These are phyloP conservation scores for Irena cyanogastra DNA, from an alignment of 2,113 vertebrate species.

Conservation along the genomic window DNA sequence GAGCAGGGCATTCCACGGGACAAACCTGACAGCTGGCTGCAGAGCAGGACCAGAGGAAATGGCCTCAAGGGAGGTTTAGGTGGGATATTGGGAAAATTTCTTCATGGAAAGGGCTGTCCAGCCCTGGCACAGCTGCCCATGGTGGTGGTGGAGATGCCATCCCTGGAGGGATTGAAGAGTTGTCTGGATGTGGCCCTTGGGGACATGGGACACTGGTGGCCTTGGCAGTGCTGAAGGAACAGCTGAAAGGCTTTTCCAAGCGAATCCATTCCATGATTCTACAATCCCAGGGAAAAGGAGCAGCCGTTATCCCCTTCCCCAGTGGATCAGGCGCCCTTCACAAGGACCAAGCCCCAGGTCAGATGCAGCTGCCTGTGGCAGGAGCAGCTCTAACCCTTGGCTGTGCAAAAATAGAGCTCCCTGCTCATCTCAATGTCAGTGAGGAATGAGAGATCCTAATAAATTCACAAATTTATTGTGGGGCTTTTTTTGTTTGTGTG, in stretches of 20 bases:
- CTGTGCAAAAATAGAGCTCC: neutral
- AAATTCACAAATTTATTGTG: neutral
- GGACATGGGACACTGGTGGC: neutral
- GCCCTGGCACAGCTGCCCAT: neutral
- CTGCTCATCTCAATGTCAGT: neutral
- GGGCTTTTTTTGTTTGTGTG: neutral
- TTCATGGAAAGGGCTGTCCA: neutral
- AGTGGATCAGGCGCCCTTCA: fast-evolving
- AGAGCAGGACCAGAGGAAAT: neutral
- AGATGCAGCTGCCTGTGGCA: neutral
- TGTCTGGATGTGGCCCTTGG: neutral
- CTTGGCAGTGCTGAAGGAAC: neutral
- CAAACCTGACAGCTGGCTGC: neutral
- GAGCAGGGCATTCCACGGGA: neutral
- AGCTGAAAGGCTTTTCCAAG: neutral
- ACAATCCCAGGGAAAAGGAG: neutral
- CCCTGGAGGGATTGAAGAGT: neutral
- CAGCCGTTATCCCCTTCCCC: neutral
- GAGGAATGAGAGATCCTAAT: neutral
- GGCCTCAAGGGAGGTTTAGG: neutral
- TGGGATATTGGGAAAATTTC: neutral
- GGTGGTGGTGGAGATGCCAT: neutral
- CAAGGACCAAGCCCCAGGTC: neutral
- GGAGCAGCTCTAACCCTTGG: neutral
- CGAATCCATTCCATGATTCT: neutral